Evolutionary conservation across 1,140 invertebrate genomes (phyloP), one percentile per base, ranked within the genome.

Genomic region (Drosophila sproati): DNA sequence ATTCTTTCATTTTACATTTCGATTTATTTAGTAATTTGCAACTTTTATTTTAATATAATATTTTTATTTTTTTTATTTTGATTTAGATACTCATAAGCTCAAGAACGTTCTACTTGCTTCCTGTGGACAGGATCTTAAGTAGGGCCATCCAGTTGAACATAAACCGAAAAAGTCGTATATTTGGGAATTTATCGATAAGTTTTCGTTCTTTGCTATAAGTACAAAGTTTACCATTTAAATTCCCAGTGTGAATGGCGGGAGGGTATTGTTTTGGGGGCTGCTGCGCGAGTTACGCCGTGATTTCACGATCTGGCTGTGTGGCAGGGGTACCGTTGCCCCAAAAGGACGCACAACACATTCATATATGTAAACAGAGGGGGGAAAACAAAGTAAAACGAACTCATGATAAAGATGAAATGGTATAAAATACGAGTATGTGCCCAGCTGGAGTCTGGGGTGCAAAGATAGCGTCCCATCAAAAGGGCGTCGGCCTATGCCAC

Each of bases 321-420:
- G 10, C 31, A 39, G 51, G 8, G 7, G 12, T 7, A 59, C 8
- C 43, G 52, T 57, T 74, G 72, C 57, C 59, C 72, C 72, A 70
- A 69, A 52, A 55, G 54, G 52, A 64, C 61, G 41, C 62, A 20
- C 28, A 10, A 5, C 41, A 47, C 32, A 32, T 28, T 7, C 39
- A 43, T 43, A n/a, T 43, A 10, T 43, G 39, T n/a, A n/a, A 43
- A 43, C 20, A 20, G 20, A 20, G 2, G 0, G 8, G n/a, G 31
- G 12, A 39, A 59, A 60, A 60, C 43, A 60, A 60, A 70, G 63
- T 60, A 73, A 78, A 67, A 59, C 70, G 51, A 75, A 52, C 75
- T 86, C 70, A 52, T 70, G 74, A 64, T 73, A 85, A 78, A 86
- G 75, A 86, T 78, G 73, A 81, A 87, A 87, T 77, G 82, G 63